Base-by-base conservation (phyloP, 2,113 vertebrate species). In the Chaetodon trifascialis region DNA sequence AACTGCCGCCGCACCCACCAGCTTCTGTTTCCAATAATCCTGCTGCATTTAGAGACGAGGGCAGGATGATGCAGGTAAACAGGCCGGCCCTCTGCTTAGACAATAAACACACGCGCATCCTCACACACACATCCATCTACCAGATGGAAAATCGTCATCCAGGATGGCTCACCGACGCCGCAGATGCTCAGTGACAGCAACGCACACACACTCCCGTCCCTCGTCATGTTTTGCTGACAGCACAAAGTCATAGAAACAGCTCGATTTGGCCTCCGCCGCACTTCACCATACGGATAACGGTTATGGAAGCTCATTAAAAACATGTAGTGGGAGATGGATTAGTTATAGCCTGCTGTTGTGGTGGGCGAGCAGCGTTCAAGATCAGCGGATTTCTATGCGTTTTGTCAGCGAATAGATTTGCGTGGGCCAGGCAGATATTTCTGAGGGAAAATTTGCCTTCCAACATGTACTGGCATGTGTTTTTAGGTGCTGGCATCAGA, bases 281-380 rank as follows among this genome's bases (percentile, higher is more conserved):
- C 89, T 59, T 85, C 88, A 4, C 85, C 89, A 90, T 84, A 86
- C 80, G 89, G 90, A 89, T 88, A 85, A 88, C 49, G 64, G 88
- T 91, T 76, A 87, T 78, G 80, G 88, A 90, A 84, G 86, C 90
- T 92, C 89, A 88, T 92, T 92, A 93, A 92, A 92, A 91, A 65
- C 89, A 87, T 91, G 90, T 89, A 87, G 90, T 60, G 91, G 91
- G 91, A 90, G 88, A 90, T 73, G 88, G 90, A 92, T 88, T 88
- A 92, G 79, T 79, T 70, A n/a, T 54, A 60, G 82, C 91, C 88
- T 88, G 89, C 89, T 92, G 91, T 79, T 85, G 85, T 62, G 55
- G 86, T 78, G 83, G 81, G 80, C 69, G 79, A 83, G 74, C 70
- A 2, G 75, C 60, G 80, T 69, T 89, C 67, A 5, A 86, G 58